These are phyloP conservation scores for Acipenser oxyrinchus DNA, from an alignment of 2,797 vertebrate genomes.

Conservation along the genomic window DNA sequence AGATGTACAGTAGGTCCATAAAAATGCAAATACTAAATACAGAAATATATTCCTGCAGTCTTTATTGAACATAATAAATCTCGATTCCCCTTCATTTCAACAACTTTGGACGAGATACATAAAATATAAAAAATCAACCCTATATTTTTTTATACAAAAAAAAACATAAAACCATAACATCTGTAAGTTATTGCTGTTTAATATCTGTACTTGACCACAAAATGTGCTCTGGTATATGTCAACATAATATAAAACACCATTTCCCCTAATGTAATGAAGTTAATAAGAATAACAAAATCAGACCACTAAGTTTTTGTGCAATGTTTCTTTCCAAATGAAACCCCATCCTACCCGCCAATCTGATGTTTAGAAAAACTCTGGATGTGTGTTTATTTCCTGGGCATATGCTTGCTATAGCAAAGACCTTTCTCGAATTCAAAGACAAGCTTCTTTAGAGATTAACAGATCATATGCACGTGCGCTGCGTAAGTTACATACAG, in stretches of 20 bases:
- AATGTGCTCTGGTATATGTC: too few relatives aligned
- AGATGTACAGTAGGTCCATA: too few relatives aligned
- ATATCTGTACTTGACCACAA: too few relatives aligned
- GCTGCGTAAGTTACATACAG: neutral
- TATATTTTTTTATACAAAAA: neutral
- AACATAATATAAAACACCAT: too few relatives aligned
- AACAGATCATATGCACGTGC: constrained; percentile 6
- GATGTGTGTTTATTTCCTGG: neutral
- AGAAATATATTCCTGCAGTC: too few relatives aligned
- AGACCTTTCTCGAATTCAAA: constrained; percentile 10
- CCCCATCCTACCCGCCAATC: constrained; percentile 7
- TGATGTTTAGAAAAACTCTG: neutral
- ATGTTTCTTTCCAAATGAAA: neutral
- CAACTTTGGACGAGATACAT: neutral
- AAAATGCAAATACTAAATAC: too few relatives aligned
- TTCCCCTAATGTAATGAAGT: too few relatives aligned
- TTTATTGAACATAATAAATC: constrained; percentile 2
- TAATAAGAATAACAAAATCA: too few relatives aligned
- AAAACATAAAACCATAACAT: too few relatives aligned
- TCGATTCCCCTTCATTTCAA: neutral
- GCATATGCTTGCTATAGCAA: constrained; percentile 6
- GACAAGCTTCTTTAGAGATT: constrained; percentile 20
- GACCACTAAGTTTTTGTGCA: too few relatives aligned
- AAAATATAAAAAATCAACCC: neutral
- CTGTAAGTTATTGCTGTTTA: too few relatives aligned